phyloP scores from a whole-genome alignment of 2,113 vertebrate genomes.

The Taxidea taxus region DNA sequence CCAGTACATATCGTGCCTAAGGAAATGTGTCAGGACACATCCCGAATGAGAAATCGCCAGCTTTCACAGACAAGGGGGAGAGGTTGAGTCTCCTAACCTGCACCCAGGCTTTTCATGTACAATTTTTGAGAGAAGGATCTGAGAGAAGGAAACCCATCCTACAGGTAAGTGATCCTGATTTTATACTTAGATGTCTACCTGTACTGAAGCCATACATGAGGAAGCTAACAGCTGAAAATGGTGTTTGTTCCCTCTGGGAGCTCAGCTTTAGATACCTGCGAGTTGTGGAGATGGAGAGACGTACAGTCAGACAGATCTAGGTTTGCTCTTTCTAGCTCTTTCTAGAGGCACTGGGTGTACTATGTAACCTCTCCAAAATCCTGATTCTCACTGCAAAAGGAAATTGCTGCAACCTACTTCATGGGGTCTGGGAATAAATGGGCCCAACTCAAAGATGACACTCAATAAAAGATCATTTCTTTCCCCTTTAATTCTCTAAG shows the following conservation, averaged over 20 bases:
- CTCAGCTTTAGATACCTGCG: neutral
- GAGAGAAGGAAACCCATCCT: neutral
- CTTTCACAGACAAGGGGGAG: neutral
- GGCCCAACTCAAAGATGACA: neutral
- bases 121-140: neutral
- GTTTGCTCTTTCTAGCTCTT: neutral
- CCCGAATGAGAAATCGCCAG: neutral
- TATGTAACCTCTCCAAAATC: neutral
- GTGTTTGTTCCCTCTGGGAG: neutral
- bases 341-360: neutral
- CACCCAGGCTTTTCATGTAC: neutral
- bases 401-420: neutral
- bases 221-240: neutral
- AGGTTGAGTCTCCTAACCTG: neutral
- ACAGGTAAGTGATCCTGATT: neutral
- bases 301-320: neutral
- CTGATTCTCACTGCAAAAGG: neutral
- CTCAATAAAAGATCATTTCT: neutral
- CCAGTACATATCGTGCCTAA: neutral
- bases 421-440: neutral
- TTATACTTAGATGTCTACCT: neutral
- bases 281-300: neutral
- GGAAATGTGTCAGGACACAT: neutral
- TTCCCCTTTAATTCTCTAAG: neutral
- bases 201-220: neutral